These are phyloP conservation scores for Odontamblyopus rebecca DNA, from an alignment of 2,797 vertebrate genomes.

Conservation along the genomic window DNA sequence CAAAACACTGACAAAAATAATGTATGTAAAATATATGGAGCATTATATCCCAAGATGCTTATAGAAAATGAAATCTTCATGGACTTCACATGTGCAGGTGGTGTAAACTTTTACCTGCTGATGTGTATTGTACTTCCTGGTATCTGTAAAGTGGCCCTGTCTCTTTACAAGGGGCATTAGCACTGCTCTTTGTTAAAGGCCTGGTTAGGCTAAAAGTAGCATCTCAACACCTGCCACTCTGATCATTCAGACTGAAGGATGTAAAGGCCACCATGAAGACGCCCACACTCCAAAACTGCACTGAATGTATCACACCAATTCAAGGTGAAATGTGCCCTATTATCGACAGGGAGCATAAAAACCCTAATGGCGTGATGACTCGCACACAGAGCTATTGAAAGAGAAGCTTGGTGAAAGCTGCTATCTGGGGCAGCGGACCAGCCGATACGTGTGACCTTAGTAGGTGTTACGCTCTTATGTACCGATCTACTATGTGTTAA, in stretches of 20 bases:
- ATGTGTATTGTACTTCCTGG: not conserved
- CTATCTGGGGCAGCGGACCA: constrained; percentile 6
- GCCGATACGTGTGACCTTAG: constrained; percentile 18
- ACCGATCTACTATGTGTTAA: not conserved
- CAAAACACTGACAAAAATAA: not conserved
- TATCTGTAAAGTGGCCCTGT: constrained; percentile 6
- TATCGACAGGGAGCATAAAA: constrained; percentile 19
- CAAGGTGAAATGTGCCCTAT: constrained; percentile 19
- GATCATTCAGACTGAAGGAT: constrained; percentile 14
- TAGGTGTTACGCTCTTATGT: not conserved
- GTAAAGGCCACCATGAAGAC: constrained; percentile 1
- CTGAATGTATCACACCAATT: constrained; percentile 14
- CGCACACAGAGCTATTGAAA: constrained; percentile 14
- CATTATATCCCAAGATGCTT: too few relatives aligned
- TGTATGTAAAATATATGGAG: too few relatives aligned
- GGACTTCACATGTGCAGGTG: not conserved
- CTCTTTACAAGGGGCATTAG: constrained; percentile 8
- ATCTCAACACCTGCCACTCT: constrained; percentile 26
- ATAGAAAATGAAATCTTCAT: not conserved
- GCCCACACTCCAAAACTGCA: constrained; percentile 10
- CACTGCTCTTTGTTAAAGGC: not conserved
- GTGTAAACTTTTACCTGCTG: not conserved
- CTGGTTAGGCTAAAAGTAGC: constrained; percentile 20
- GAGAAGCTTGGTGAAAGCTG: constrained; percentile 9
- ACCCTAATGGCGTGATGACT: constrained; percentile 17